phyloP scores from a whole-genome alignment of 2,888 invertebrate species.

The Pristionchus fissidentatus region DNA sequence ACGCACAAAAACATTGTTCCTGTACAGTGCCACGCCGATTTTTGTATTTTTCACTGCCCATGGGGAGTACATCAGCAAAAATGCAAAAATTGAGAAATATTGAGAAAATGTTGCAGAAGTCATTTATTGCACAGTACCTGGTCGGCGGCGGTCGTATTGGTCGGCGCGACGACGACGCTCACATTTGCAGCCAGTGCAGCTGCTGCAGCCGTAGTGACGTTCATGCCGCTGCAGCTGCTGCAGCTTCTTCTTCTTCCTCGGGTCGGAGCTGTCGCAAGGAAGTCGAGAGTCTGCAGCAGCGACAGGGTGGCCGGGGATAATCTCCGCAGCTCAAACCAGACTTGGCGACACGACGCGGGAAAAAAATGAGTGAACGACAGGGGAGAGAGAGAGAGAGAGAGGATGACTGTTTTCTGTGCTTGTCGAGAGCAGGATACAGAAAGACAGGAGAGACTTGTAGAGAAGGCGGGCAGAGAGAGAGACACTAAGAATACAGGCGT shows the following conservation, averaged over 20 bases:
- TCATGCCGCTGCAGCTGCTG: too few relatives aligned
- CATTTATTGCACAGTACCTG: too few relatives aligned
- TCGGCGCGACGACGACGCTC: not conserved
- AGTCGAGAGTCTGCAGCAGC: not conserved
- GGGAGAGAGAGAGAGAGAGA: not conserved
- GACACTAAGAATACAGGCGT: slow-evolving; percentile 11
- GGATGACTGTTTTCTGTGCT: slow-evolving; percentile 40
- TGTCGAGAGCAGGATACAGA: not conserved
- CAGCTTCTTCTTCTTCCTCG: too few relatives aligned
- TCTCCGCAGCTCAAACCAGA: too few relatives aligned
- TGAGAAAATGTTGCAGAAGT: too few relatives aligned
- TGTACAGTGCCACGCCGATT: too few relatives aligned
- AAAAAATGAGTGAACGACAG: not conserved
- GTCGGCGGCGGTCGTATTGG: slow-evolving; percentile 5
- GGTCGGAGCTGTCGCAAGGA: not conserved
- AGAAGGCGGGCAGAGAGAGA: not conserved
- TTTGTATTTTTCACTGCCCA: too few relatives aligned
- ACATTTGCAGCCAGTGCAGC: not conserved
- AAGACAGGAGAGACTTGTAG: not conserved
- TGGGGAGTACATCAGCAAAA: too few relatives aligned
- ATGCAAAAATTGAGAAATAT: too few relatives aligned
- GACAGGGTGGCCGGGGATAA: not conserved
- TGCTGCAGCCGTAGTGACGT: too few relatives aligned
- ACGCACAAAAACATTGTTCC: too few relatives aligned
- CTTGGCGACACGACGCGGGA: too few relatives aligned